These are phyloP conservation scores for Fissipunctia ypsillon DNA, from an alignment of 2,888 invertebrate species.

Conservation along the genomic window DNA sequence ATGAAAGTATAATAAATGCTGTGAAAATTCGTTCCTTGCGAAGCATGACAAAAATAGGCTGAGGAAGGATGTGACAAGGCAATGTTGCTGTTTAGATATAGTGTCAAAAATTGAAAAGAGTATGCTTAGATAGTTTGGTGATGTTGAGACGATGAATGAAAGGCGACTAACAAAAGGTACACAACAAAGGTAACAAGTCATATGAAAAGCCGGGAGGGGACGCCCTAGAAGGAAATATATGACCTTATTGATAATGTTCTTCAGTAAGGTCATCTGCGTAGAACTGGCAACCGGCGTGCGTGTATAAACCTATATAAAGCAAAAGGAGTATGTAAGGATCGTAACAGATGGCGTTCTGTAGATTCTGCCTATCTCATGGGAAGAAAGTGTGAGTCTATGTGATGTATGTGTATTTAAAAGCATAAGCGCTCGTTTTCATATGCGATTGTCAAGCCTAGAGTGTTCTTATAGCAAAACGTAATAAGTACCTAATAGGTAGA, in stretches of 20 bases:
- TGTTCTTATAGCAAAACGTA: neutral
- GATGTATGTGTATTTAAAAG: neutral
- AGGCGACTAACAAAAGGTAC: neutral
- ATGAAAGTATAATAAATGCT: neutral
- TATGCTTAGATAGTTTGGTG: neutral
- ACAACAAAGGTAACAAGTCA: too few relatives aligned
- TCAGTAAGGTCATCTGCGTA: neutral
- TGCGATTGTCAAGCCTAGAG: neutral
- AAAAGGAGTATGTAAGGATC: neutral
- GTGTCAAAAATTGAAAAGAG: neutral
- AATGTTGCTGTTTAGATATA: neutral
- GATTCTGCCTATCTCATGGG: neutral
- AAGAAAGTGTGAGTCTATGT: too few relatives aligned
- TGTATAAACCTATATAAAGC: neutral
- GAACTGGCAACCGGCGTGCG: neutral
- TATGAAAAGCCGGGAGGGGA: neutral
- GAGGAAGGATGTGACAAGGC: neutral
- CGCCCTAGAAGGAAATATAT: neutral
- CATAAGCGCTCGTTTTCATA: neutral
- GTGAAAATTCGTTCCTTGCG: neutral
- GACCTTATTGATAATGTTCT: neutral
- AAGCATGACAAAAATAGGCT: too few relatives aligned
- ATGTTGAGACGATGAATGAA: neutral
- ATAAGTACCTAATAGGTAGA: neutral
- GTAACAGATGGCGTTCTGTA: neutral